These are phyloP conservation scores for Galerucella calmariensis DNA, from an alignment of 2,888 invertebrate species.

Conservation along the genomic window DNA sequence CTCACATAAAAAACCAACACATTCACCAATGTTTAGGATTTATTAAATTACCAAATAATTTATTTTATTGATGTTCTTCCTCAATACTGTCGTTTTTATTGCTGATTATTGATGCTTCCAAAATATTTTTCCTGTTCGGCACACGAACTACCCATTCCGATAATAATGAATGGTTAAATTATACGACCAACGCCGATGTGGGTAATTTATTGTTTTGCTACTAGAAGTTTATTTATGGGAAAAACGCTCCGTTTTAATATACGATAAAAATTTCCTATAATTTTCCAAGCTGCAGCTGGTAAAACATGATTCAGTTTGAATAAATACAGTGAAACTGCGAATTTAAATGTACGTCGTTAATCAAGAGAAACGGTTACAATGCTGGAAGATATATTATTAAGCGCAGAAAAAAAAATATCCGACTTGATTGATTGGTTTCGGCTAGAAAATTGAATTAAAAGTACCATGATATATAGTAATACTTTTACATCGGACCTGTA, in stretches of 20 bases:
- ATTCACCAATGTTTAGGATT: background rate
- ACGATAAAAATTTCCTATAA: constrained; percentile 34
- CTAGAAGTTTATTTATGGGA: constrained; percentile 31
- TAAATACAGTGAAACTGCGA: background rate
- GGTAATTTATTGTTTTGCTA: constrained; percentile 35
- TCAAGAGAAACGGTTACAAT: constrained; percentile 1
- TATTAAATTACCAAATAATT: background rate
- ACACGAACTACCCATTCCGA: constrained; percentile 17
- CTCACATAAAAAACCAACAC: background rate
- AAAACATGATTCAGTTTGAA: constrained; percentile 4
- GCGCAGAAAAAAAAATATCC: background rate
- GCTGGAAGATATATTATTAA: background rate
- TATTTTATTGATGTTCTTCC: background rate
- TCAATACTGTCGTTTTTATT: constrained; percentile 43
- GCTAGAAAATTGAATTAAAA: background rate
- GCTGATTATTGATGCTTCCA: constrained; percentile 41
- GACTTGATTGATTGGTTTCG: background rate
- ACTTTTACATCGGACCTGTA: no score
- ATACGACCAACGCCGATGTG: constrained; percentile 35
- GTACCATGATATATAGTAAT: no score
- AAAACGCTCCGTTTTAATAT: constrained; percentile 30
- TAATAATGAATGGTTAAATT: constrained; percentile 37
- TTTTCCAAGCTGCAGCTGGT: constrained; percentile 21
- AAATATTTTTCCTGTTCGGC: constrained; percentile 47
- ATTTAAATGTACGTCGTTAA: constrained; percentile 8